Percentiles rank a stretch among this genome's conserved stretches.
Conservation (phyloP, 1,140 invertebrate species). For the Caenorhabditis brenneri region DNA sequence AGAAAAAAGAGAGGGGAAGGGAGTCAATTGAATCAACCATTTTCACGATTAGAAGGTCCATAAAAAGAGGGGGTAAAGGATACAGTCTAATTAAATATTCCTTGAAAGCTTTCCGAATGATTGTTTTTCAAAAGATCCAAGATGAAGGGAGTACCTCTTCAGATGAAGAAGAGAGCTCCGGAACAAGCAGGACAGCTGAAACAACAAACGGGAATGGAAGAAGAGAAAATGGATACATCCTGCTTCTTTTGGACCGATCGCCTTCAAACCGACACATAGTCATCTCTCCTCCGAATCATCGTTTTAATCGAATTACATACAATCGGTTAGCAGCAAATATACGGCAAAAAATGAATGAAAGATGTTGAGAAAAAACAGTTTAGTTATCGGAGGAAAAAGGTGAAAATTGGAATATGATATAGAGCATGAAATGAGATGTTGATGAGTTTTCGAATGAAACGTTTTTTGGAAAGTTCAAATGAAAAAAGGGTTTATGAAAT, state of each 20-base stretch:
- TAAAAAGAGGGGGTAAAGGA: not conserved
- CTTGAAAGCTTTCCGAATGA: not conserved
- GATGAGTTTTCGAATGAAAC: not conserved
- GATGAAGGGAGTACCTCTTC: not conserved
- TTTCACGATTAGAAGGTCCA: not conserved
- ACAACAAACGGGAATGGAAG: not conserved
- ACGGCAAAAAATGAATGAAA: not conserved
- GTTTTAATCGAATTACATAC: constrained; percentile 34
- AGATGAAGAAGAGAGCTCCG: not conserved
- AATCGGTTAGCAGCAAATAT: not conserved
- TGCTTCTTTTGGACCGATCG: not conserved
- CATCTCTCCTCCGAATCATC: not conserved
- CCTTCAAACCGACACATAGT: not conserved
- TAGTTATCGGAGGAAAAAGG: not conserved
- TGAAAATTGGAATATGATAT: not conserved
- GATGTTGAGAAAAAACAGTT: not conserved
- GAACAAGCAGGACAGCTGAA: constrained; percentile 14
- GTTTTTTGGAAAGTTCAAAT: too few species aligned
- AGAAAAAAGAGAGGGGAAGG: not conserved
- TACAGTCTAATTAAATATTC: not conserved
- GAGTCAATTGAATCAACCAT: not conserved
- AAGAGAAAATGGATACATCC: constrained; percentile 14
- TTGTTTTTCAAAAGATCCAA: not conserved
- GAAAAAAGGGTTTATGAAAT: too few species aligned
- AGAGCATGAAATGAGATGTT: constrained; percentile 26